phyloP scores from a whole-genome alignment of 2,888 invertebrate genomes.

The Nomada fabriciana region DNA sequence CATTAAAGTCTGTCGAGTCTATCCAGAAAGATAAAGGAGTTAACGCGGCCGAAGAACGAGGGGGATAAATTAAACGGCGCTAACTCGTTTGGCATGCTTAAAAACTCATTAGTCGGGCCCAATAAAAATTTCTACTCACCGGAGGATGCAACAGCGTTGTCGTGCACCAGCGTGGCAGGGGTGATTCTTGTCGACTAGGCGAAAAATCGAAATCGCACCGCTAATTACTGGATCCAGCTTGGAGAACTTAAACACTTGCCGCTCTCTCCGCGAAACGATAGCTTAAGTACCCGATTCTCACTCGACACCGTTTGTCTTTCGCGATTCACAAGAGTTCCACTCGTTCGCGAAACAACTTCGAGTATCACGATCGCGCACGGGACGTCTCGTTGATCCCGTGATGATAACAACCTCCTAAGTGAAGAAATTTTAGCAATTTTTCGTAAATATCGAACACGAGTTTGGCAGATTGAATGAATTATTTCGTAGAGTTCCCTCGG shows the following conservation, averaged over 20 bases:
- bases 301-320: slow-evolving; percentile 27
- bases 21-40: background rate
- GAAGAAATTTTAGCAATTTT: no score
- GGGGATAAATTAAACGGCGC: slow-evolving; percentile 11
- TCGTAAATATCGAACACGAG: no score
- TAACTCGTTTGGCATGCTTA: slow-evolving; percentile 35
- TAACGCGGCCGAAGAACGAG: background rate
- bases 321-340: background rate
- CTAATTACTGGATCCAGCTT: slow-evolving; percentile 43
- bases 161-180: background rate
- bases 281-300: slow-evolving; percentile 29
- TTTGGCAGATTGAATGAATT: background rate
- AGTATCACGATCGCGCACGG: background rate
- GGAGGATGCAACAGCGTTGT: slow-evolving; percentile 17
- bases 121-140: slow-evolving; percentile 63
- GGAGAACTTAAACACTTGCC: background rate
- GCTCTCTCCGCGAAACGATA: background rate
- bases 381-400: background rate
- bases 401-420: background rate
- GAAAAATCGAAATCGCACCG: slow-evolving; percentile 42
- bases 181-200: slow-evolving; percentile 21
- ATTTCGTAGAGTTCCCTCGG: no score
- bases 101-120: slow-evolving; percentile 48
- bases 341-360: slow-evolving; percentile 3
- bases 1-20: background rate